Evolutionary conservation across 2,888 invertebrate genomes (phyloP).

Genomic region (Philopedon plagiatum): DNA sequence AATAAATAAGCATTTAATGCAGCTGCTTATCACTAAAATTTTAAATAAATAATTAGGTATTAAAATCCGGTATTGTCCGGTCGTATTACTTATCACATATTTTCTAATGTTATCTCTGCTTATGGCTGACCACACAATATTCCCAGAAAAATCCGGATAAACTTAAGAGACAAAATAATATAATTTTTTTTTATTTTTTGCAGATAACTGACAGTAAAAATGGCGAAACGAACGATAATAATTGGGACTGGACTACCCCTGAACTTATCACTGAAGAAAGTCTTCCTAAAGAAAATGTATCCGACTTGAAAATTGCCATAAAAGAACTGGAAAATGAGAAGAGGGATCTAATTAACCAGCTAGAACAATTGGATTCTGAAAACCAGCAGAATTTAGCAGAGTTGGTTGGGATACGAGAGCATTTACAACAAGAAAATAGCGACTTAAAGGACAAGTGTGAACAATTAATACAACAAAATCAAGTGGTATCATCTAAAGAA

Average conservation of each 20-base stretch:
- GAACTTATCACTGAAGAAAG: conserved; percentile 28
- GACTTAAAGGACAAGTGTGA: conserved; percentile 69
- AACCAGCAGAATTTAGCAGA: conserved; percentile 65
- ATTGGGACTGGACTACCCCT: conserved; percentile 58
- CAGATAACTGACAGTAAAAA: conserved; percentile 47
- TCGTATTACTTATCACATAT: conserved; percentile 4
- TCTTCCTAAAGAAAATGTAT: conserved; percentile 52
- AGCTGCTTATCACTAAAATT: conserved; percentile 1
- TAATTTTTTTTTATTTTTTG: conserved; percentile 43
- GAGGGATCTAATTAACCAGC: conserved; percentile 59
- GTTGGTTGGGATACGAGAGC: conserved; percentile 63
- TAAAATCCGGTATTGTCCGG: conserved; percentile 5
- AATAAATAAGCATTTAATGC: conserved; percentile 15
- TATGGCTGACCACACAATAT: background rate
- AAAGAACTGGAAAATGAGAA: conserved; percentile 63
- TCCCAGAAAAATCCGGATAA: background rate
- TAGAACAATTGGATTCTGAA: conserved; percentile 66
- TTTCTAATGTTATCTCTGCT: conserved; percentile 1
- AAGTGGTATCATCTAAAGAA: conserved; percentile 69
- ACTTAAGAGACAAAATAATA: background rate
- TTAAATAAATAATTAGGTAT: background rate
- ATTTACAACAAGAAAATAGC: conserved; percentile 64
- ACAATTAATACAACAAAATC: conserved; percentile 73
- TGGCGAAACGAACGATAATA: conserved; percentile 40
- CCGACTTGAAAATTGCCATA: conserved; percentile 61